Evolutionary conservation across 92 coral and sea anemone species (phyloP), one percentile per base, ranked within the genome.

Genomic region (Phymanthus crucifer): DNA sequence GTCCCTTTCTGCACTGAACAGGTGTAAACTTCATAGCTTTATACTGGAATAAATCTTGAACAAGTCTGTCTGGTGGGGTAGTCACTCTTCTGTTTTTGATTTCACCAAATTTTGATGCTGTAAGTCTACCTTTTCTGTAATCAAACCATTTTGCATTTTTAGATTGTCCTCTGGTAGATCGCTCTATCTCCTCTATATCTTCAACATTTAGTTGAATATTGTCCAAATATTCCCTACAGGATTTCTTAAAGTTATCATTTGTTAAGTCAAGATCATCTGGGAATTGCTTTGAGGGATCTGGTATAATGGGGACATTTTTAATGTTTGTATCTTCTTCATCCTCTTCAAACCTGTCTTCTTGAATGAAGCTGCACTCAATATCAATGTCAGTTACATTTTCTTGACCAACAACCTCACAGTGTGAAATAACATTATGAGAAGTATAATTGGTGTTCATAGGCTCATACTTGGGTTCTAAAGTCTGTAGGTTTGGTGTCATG

Each of bases 51-150:
- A 87, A 61, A 71, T 82, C 80, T 50, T 81, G 33, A n/a, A 82
- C 76, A 48, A 83, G 66, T 6, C 74, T 46, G 72, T 83, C 90
- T 32, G 86, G 90, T 65, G 86, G 40, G 24, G 90, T 77, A 31
- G 87, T 87, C 37, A 75, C 61, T 23, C 90, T 23, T 65, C 83
- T 77, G 73, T 70, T 86, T 35, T 45, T 82, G 78, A 87, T 87
- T 82, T 82, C 80, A 40, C 91, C 87, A 87, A 83, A 87, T 66
- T 75, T 87, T 69, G 91, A 87, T 56, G 88, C 88, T 46, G 91
- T 87, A 16, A 87, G 46, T 83, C 91, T 82, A 17, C 87, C 91
- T 76, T 45, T 35, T 65, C 84, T 78, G 47, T 50, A 83, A 21
- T 83, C 72, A 34, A 82, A 73, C 84, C 87, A 83, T 72, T 66